Evolutionary conservation across 2,113 vertebrate genomes (phyloP).

Genomic region (Syngnathoides biaculeatus): DNA sequence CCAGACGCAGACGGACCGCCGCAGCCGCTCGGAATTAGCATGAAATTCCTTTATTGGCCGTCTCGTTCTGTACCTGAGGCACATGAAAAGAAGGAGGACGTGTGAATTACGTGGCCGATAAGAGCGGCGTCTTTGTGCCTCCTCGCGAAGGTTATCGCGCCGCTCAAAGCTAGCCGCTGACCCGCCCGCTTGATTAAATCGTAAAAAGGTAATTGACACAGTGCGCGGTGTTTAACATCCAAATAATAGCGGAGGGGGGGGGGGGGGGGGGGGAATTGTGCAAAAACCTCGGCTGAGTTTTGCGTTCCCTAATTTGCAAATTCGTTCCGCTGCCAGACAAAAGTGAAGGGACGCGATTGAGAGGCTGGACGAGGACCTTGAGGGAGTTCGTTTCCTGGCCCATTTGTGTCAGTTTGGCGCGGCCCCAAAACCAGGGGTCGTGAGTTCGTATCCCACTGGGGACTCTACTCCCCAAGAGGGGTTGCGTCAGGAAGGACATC

Average conservation of each 20-base stretch:
- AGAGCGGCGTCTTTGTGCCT: conserved; percentile 11
- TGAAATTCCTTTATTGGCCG: conserved; percentile 43
- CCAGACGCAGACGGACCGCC: conserved; percentile 3
- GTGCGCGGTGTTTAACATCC: conserved; percentile 23
- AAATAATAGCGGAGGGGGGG: conserved; percentile 5
- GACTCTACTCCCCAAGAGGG: too few species aligned
- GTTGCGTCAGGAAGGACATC: too few species aligned
- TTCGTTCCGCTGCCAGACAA: too few species aligned
- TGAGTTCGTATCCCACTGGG: too few species aligned
- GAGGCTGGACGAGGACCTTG: background rate
- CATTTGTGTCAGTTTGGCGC: too few species aligned
- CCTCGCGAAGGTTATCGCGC: conserved; percentile 46
- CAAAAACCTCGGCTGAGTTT: background rate
- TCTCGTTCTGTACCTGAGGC: background rate
- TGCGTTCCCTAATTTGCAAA: background rate
- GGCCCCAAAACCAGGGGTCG: too few species aligned
- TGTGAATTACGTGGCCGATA: conserved; percentile 24
- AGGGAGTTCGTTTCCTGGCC: background rate
- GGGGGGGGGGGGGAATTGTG: background rate
- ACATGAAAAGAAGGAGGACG: background rate
- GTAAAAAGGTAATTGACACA: conserved; percentile 42
- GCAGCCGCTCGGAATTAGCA: conserved; percentile 20
- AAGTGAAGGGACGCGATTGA: too few species aligned
- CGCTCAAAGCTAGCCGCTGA: conserved; percentile 34
- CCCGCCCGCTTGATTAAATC: conserved; percentile 44